phyloP scores from a whole-genome alignment of 2,113 vertebrate genomes.

The Cyprinodon tularosa region DNA sequence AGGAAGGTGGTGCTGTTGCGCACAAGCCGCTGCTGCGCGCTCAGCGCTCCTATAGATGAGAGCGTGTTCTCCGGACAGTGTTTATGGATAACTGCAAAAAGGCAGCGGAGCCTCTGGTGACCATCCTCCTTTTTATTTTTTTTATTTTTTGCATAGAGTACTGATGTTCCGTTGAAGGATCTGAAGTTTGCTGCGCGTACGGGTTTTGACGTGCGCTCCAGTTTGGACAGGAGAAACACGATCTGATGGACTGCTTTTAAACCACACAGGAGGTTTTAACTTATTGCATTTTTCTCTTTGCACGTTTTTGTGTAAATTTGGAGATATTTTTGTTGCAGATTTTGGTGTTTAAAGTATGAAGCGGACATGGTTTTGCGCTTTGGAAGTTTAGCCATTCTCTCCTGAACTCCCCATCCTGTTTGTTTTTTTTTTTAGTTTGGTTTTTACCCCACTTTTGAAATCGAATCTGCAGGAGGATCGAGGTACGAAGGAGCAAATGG shows the following conservation, averaged over 20 bases:
- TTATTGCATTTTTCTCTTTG: neutral
- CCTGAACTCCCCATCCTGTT: slow-evolving; percentile 40
- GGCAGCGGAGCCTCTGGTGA: slow-evolving; percentile 1
- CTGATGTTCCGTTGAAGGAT: slow-evolving; percentile 21
- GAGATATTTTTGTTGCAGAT: neutral
- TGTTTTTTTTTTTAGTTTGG: neutral
- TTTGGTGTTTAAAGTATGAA: slow-evolving; percentile 2
- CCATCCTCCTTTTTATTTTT: neutral
- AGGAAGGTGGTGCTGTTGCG: slow-evolving; percentile 64
- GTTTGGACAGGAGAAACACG: slow-evolving; percentile 12
- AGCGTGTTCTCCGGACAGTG: slow-evolving; percentile 19
- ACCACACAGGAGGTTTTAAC: neutral
- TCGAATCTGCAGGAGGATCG: slow-evolving; percentile 33
- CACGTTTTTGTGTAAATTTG: neutral
- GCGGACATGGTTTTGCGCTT: slow-evolving; percentile 43
- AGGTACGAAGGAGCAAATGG: slow-evolving; percentile 75
- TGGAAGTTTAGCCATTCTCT: slow-evolving; percentile 45
- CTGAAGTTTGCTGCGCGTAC: slow-evolving; percentile 23
- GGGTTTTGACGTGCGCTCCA: slow-evolving; percentile 45
- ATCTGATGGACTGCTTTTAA: slow-evolving; percentile 4
- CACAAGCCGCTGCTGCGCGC: slow-evolving; percentile 31
- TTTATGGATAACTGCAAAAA: slow-evolving; percentile 50
- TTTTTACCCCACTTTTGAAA: neutral
- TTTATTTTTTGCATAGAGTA: neutral
- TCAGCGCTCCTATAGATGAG: neutral